A percentile compares a stretch with the other conserved stretches of the same genome.
These are phyloP conservation scores for Pteropus alecto DNA, from an alignment of 2,113 vertebrate species.

Conservation along the genomic window DNA sequence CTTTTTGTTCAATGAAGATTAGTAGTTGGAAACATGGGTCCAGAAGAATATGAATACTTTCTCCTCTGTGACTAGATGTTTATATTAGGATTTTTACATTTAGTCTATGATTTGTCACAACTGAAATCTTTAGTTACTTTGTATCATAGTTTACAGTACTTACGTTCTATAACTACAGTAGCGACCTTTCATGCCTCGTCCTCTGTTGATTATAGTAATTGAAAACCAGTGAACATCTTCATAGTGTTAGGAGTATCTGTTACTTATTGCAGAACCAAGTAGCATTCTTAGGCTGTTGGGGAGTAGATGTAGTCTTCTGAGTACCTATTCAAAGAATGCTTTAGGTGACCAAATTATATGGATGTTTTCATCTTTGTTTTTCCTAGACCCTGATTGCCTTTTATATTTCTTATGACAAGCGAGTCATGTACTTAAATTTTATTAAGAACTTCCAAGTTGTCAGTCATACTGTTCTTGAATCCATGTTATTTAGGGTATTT, in stretches of 20 bases:
- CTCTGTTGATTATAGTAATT: constrained; percentile 8
- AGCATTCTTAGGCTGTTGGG: not conserved
- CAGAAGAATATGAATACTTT: not conserved
- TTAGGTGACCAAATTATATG: not conserved
- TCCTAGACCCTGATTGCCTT: not conserved
- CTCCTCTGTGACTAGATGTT: not conserved
- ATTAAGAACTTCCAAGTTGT: not conserved
- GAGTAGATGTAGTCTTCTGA: not conserved
- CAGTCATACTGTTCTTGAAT: not conserved
- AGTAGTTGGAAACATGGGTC: not conserved
- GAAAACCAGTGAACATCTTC: not conserved
- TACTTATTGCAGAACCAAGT: not conserved
- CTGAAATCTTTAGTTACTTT: not conserved
- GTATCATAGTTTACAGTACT: not conserved
- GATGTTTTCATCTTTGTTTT: not conserved
- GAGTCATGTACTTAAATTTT: not conserved
- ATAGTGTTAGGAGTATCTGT: not conserved
- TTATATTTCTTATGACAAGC: not conserved
- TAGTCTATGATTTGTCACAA: not conserved
- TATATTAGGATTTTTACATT: not conserved
- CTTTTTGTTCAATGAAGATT: not conserved
- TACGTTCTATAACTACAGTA: not conserved
- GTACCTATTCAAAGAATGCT: not conserved
- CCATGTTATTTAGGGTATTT: not conserved
- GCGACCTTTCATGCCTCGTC: not conserved